Conservation (phyloP, 1,140 invertebrate genomes). For the Bombus confusus region DNA sequence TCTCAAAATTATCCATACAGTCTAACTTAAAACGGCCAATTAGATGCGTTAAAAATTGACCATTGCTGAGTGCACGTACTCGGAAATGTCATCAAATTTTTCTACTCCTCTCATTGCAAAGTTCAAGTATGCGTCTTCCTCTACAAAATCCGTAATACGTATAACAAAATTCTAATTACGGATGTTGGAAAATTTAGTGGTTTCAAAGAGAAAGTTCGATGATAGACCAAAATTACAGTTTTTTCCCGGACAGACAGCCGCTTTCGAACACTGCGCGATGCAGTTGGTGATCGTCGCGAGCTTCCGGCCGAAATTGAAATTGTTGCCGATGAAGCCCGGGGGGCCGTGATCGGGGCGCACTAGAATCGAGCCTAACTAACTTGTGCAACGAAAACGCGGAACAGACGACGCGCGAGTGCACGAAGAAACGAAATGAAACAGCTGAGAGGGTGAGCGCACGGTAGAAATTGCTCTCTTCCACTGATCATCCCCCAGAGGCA, state of each 20-base stretch:
- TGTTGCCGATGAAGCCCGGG: conserved; percentile 41
- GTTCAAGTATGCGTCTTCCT: too few species aligned
- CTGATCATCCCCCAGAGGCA: conserved; percentile 9
- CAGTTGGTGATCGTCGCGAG: conserved; percentile 1
- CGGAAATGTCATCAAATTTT: too few species aligned
- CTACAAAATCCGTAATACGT: too few species aligned
- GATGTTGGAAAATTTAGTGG: neutral
- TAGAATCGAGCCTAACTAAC: conserved; percentile 39
- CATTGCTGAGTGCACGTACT: too few species aligned
- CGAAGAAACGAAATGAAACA: conserved; percentile 25
- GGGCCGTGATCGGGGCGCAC: too few species aligned
- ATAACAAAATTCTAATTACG: too few species aligned
- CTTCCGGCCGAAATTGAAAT: conserved; percentile 55
- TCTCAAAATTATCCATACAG: too few species aligned
- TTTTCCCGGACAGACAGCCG: neutral
- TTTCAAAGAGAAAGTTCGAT: too few species aligned
- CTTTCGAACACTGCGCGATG: neutral
- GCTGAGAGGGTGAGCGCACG: neutral
- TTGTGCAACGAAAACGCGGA: conserved; percentile 26
- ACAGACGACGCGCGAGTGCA: neutral
- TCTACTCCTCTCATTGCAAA: too few species aligned
- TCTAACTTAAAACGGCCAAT: too few species aligned
- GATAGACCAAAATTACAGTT: too few species aligned
- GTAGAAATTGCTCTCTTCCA: conserved; percentile 47
- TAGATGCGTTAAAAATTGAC: too few species aligned